Evolutionary conservation across 2,113 vertebrate genomes (phyloP), one percentile per base, ranked within the genome.

Genomic region (Seriola aureovittata): DNA sequence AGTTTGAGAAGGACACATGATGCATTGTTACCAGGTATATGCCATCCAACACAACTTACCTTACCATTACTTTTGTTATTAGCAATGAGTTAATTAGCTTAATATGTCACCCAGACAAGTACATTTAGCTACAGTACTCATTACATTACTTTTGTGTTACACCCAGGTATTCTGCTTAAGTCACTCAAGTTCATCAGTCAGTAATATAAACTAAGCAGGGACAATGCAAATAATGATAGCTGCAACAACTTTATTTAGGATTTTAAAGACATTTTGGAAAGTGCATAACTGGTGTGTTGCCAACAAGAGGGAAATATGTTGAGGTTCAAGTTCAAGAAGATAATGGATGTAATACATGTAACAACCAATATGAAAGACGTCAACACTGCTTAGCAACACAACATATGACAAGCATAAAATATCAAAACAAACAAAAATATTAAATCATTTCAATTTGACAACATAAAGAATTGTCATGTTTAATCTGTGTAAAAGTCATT

Each of bases 401-500:
- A 40, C 4, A 50, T 40, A 21, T 63, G 21, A 42, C 40, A 42
- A 42, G 40, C 40, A 42, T 9, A 42, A 42, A 42, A 42, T 42
- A 42, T 42, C 8, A 42, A 42, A 42, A 42, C 40, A 42, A 42
- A 9, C 7, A 42, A 8, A 29, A 60, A n/a, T 38, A 64, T 14
- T 7, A n/a, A 42, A 8, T 0, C 0, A 71, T 42, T 57, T 58
- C 17, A 17, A 50, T 25, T 50, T 1, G 1, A 52, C 17, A 50
- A 29, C 29, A 23, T 10, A 42, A 8, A 54, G 13, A 44, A 71
- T 36, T 48, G 54, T 50, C 6, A 44, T 5, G 25, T 71, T 23
- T 55, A 44, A 80, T 65, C 52, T 59, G 66, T 36, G 23, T 78
- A 60, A 70, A 66, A 23, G 17, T 38, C 70, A 58, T 8, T 52